phyloP scores from a whole-genome alignment of 2,113 vertebrate species.

The Myocastor coypus region DNA sequence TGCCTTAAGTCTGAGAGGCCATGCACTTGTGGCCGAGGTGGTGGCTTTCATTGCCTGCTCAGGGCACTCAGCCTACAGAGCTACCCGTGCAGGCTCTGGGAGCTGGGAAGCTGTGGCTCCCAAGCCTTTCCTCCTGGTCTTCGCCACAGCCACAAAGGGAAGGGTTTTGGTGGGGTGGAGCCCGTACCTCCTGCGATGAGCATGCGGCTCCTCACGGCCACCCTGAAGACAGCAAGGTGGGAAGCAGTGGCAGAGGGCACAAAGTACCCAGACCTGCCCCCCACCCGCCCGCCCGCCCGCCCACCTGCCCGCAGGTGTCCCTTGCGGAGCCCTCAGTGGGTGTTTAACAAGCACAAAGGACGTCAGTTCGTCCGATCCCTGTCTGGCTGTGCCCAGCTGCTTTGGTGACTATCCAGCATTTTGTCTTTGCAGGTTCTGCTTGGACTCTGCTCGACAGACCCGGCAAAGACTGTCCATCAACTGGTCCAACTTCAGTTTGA shows the following conservation, averaged over 20 bases:
- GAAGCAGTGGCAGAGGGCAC: background rate
- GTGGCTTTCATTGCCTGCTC: background rate
- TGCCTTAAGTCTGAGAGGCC: background rate
- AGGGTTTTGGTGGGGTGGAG: background rate
- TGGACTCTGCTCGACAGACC: slow-evolving; percentile 98
- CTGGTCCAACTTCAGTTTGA: slow-evolving; percentile 99
- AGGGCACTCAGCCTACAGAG: no score
- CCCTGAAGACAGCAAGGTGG: background rate
- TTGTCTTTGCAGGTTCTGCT: slow-evolving; percentile 92
- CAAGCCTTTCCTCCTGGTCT: background rate
- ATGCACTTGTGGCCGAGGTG: background rate
- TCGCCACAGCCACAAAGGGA: background rate
- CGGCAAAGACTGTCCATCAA: slow-evolving; percentile 98
- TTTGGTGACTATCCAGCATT: background rate
- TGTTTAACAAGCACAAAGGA: background rate
- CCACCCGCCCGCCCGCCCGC: no score
- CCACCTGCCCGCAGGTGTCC: no score
- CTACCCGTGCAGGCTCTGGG: background rate
- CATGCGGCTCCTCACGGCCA: background rate
- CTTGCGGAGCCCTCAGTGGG: background rate
- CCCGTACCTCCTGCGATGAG: background rate
- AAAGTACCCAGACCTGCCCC: no score
- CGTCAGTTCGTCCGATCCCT: rapidly evolving
- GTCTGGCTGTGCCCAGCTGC: background rate
- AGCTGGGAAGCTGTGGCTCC: no score